These are phyloP conservation scores for Nasonia vitripennis DNA, from an alignment of 1,140 invertebrate species.

Conservation along the genomic window DNA sequence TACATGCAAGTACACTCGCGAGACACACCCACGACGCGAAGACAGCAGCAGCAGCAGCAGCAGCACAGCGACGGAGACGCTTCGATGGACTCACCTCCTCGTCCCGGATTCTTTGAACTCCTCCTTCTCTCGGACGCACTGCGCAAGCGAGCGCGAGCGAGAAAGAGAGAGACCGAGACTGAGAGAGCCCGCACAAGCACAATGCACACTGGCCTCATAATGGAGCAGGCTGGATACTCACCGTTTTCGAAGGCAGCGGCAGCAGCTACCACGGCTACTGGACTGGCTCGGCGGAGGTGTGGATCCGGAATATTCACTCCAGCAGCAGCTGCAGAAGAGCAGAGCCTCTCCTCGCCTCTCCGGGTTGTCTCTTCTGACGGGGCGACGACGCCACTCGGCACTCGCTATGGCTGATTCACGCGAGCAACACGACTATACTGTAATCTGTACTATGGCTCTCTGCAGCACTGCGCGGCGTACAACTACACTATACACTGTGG, in stretches of 20 bases:
- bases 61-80: not conserved
- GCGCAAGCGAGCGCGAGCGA: not conserved
- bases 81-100: not conserved
- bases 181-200: not conserved
- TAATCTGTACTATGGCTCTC: not conserved
- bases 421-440: slow-evolving; percentile 6
- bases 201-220: not conserved
- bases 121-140: not conserved
- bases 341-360: not conserved
- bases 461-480: not conserved
- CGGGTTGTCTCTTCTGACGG: not conserved
- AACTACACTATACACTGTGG: not conserved
- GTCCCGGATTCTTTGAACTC: not conserved
- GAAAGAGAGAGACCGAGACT: not conserved
- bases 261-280: not conserved
- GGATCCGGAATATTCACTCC: not conserved
- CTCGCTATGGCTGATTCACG: not conserved
- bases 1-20: not conserved
- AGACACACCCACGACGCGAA: not conserved
- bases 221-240: not conserved
- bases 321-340: not conserved
- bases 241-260: slow-evolving; percentile 6
- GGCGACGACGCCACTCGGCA: not conserved
- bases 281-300: not conserved
- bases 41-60: too few species aligned